A percentile compares a stretch with the other conserved stretches of the same genome.
phyloP scores from a whole-genome alignment of 1,140 invertebrate species.

The Triops longicaudatus region DNA sequence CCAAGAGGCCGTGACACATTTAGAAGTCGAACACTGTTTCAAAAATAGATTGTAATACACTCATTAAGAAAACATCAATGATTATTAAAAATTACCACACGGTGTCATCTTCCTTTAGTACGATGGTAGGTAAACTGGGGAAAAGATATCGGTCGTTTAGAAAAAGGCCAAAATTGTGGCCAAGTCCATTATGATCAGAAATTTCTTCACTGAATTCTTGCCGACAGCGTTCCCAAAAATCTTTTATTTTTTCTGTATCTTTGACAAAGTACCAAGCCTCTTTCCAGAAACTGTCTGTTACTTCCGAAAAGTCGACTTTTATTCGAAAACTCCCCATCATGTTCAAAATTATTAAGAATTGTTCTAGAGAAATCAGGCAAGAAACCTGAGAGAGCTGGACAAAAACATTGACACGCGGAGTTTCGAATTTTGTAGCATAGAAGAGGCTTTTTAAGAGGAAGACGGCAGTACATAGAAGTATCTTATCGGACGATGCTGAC shows the following conservation, averaged over 20 bases:
- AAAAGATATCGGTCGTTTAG: background rate
- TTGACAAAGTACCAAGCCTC: background rate
- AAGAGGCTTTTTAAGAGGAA: too few relatives aligned
- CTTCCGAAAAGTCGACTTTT: background rate
- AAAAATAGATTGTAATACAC: too few relatives aligned
- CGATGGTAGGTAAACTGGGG: background rate
- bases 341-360: background rate
- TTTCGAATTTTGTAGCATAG: too few relatives aligned
- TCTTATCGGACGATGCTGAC: too few relatives aligned
- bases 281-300: background rate
- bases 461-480: too few relatives aligned
- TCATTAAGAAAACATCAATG: too few relatives aligned
- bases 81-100: constrained; percentile 13
- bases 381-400: too few relatives aligned
- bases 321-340: background rate
- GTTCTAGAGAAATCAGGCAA: too few relatives aligned
- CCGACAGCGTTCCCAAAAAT: background rate
- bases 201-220: background rate
- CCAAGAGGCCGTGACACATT: too few relatives aligned
- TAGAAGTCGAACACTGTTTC: too few relatives aligned
- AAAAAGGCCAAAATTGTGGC: background rate
- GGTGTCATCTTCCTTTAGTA: constrained; percentile 15
- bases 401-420: too few relatives aligned
- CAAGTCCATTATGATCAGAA: background rate
- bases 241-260: background rate